A percentile compares a stretch with the other conserved stretches of the same genome.
Evolutionary conservation across 2,113 vertebrate genomes (phyloP).

Genomic region (Otocyon megalotis): DNA sequence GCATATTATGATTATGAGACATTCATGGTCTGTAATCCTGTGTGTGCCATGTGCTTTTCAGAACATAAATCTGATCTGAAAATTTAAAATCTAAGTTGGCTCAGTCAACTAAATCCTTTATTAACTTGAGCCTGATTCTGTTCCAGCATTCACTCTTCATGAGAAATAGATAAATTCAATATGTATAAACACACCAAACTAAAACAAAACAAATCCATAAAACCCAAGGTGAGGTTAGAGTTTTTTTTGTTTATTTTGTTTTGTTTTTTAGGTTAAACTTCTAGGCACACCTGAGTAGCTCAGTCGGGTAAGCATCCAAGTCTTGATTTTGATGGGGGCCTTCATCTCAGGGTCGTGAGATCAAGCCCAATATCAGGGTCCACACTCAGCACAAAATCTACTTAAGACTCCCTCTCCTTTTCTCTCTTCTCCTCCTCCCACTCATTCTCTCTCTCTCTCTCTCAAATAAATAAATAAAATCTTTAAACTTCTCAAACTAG

Average conservation of each 20-base stretch:
- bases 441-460: neutral
- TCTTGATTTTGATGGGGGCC: neutral
- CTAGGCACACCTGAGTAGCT: neutral
- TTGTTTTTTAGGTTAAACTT: neutral
- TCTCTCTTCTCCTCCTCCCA: neutral
- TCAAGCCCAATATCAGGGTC: neutral
- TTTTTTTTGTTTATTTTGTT: neutral
- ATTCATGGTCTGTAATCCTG: neutral
- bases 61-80: neutral
- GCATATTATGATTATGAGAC: neutral
- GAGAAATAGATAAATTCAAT: neutral
- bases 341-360: neutral
- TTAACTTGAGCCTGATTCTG: neutral
- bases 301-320: neutral
- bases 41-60: neutral
- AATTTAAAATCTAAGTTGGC: neutral
- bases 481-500: neutral
- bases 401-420: neutral
- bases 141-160: neutral
- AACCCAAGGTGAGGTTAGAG: neutral
- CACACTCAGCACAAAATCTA: neutral
- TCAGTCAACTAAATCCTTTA: neutral
- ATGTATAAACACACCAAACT: neutral
- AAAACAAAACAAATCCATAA: conserved; percentile 16
- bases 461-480: neutral